A percentile compares a stretch with the other conserved stretches of the same genome.
Conservation (phyloP, 2,113 vertebrate genomes). For the Microcebus jonahi region DNA sequence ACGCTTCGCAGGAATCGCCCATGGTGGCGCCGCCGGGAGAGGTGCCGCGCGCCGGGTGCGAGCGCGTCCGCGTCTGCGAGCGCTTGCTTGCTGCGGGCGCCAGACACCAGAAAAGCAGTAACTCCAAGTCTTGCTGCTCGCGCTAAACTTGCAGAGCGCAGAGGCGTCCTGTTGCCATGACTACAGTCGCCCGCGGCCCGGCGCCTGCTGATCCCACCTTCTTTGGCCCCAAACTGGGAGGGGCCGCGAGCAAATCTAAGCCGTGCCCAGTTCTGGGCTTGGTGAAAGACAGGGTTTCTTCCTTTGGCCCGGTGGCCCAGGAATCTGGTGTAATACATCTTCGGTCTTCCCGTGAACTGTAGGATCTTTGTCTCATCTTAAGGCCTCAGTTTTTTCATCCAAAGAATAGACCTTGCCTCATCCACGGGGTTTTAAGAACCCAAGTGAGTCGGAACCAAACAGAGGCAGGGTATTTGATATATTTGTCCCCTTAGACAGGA, state of each 20-base stretch:
- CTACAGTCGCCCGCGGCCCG: neutral
- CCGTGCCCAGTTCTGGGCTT: neutral
- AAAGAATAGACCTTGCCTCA: neutral
- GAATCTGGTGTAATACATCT: neutral
- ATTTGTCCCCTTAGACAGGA: neutral
- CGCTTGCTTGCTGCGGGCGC: neutral
- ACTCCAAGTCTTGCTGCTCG: neutral
- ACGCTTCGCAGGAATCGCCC: neutral
- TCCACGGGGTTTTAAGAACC: neutral
- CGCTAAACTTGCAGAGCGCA: accelerated
- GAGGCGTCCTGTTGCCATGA: conserved; percentile 24
- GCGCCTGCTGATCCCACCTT: neutral
- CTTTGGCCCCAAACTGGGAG: accelerated
- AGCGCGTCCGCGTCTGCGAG: accelerated
- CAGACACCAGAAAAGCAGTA: neutral
- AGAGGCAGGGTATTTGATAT: neutral
- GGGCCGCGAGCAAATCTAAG: accelerated
- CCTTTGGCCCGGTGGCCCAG: no score
- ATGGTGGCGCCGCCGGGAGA: neutral
- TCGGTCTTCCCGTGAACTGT: neutral
- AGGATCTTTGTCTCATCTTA: neutral
- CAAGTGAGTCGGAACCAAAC: neutral
- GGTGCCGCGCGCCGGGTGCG: no score
- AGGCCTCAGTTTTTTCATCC: neutral
- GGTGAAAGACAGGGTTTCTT: neutral